Base-by-base conservation (phyloP, 2,888 invertebrate species). In the Latrodectus hesperus region DNA sequence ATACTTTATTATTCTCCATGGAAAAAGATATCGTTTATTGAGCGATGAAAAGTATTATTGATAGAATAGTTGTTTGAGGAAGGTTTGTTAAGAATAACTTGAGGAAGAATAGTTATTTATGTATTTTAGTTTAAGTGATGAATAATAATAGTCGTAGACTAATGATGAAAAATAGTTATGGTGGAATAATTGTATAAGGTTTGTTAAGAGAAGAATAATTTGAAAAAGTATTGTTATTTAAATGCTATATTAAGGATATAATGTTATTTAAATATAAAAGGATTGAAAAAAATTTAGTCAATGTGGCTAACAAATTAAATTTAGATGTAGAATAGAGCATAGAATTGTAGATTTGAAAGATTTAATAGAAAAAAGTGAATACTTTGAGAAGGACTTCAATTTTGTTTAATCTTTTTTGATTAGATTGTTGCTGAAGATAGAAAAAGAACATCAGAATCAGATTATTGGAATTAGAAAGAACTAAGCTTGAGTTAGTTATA, bases 241-340 rank as follows among this genome's bases (percentile, higher is more conserved):
- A n/a, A 5, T 38, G 6, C 10, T 60, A 16, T 16, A 16, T 60
- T 60, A 16, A 60, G 10, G 16, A 16, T 16, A 60, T 5, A 60
- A 60, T 16, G n/a, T 10, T 3, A 38, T 38, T 1, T 38, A 3
- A 38, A 38, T 38, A 38, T 38, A 38, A 38, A 38, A 38, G 38
- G 38, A 38, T 38, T 38, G 38, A 38, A 6, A 38, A 38, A 38
- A 60, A 80, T 22, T 26, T 38, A 17, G 9, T 72, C 0, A 49
- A 8, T 52, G 22, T 80, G 5, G 72, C 72, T 8, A 70, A 80
- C 11, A 71, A 80, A 51, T 55, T 80, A 49, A 49, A 64, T 3
- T 60, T 71, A 22, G 51, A 5, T 1, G 71, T 72, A 38, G 70
- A 68, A 38, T 26, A 4, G 22, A n/a, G 3, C 2, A 26, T 49